phyloP scores from a whole-genome alignment of 1,140 invertebrate genomes.

The Procambarus clarkii region DNA sequence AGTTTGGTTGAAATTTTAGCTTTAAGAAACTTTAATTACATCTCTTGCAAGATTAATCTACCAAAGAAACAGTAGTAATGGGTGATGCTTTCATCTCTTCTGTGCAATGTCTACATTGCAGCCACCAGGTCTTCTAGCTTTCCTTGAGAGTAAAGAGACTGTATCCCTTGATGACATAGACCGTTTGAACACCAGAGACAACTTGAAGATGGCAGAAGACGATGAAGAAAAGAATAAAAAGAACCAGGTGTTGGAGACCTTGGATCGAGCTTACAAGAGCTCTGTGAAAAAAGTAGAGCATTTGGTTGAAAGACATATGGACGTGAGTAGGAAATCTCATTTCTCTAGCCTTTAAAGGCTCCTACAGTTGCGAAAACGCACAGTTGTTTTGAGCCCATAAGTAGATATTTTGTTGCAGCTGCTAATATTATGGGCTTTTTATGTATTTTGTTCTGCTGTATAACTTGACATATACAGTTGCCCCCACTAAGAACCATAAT shows the following conservation, averaged over 20 bases:
- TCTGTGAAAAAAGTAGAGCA: conserved; percentile 77
- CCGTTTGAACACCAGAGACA: conserved; percentile 90
- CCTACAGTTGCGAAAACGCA: not conserved
- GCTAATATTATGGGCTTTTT: not conserved
- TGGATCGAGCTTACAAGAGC: conserved; percentile 70
- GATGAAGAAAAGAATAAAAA: conserved; percentile 69
- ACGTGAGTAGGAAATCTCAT: conserved; percentile 75
- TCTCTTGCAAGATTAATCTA: too few relatives aligned
- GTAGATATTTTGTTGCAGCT: not conserved
- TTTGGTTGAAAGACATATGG: conserved; percentile 87
- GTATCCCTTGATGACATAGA: conserved; percentile 88
- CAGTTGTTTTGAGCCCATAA: not conserved
- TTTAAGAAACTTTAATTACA: too few relatives aligned
- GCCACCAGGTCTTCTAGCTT: conserved; percentile 92
- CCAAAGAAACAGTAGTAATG: too few relatives aligned
- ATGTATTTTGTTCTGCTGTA: not conserved
- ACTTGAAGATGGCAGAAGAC: conserved; percentile 94
- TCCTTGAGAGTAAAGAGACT: conserved; percentile 90
- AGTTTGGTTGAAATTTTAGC: too few relatives aligned
- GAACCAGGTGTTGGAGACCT: conserved; percentile 62
- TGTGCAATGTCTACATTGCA: conserved; percentile 74
- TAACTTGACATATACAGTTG: not conserved
- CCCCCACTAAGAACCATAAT: not conserved
- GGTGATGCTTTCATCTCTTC: not conserved
- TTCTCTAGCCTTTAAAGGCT: not conserved